Percentiles rank a stretch among this genome's conserved stretches.
These are phyloP conservation scores for Hipposideros larvatus DNA, from an alignment of 2,797 vertebrate species.

Conservation along the genomic window DNA sequence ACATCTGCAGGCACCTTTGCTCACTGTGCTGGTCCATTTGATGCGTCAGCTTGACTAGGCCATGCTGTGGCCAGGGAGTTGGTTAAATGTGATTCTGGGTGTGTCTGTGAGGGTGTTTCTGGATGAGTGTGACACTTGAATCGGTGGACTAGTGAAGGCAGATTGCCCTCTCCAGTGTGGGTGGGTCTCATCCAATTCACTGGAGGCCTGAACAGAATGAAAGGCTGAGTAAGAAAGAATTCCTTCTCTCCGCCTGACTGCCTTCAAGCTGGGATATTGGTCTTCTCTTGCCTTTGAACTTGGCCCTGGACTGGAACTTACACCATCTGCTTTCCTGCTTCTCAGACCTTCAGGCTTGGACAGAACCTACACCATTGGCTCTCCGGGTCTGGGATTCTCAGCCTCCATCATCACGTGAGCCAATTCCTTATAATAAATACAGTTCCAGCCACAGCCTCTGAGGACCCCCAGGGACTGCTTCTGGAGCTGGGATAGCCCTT, in stretches of 20 bases:
- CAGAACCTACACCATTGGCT: neutral
- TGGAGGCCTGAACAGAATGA: neutral
- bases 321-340: too few species aligned
- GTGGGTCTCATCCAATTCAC: rapidly evolving
- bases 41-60: neutral
- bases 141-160: rapidly evolving
- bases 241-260: neutral
- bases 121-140: too few species aligned
- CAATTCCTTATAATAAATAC: neutral
- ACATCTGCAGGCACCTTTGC: rapidly evolving
- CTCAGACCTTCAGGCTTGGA: too few species aligned
- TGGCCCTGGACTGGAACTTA: neutral
- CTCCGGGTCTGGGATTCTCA: neutral
- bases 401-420: neutral
- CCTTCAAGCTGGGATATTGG: neutral
- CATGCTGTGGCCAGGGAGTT: neutral
- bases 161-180: neutral
- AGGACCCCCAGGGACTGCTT: neutral
- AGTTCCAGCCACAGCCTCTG: neutral
- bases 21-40: neutral
- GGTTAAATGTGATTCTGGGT: neutral
- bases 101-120: neutral
- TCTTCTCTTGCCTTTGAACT: neutral
- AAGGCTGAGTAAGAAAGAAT: neutral
- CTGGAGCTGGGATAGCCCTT: neutral